These are phyloP conservation scores for Isoperla grammatica DNA, from an alignment of 2,888 invertebrate species.

Conservation along the genomic window DNA sequence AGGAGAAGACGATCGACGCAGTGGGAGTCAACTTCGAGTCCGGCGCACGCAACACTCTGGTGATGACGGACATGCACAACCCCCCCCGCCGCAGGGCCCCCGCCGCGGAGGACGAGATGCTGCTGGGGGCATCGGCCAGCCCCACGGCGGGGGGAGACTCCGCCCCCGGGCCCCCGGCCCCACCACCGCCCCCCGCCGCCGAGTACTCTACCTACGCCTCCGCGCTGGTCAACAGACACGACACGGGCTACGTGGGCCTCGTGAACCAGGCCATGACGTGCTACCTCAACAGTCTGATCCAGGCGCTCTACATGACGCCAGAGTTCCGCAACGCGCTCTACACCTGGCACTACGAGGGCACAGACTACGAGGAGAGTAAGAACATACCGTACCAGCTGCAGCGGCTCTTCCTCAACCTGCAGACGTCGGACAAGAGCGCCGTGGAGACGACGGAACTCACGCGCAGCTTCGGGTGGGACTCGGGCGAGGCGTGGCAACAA, in stretches of 20 bases:
- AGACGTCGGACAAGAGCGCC: conserved; percentile 72
- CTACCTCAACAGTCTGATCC: conserved; percentile 81
- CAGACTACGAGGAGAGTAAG: conserved; percentile 56
- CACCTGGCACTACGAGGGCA: conserved; percentile 70
- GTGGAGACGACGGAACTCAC: conserved; percentile 85
- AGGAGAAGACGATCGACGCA: conserved; percentile 45
- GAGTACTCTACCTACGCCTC: conserved; percentile 21
- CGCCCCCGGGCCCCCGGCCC: conserved; percentile 28
- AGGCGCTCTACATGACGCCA: conserved; percentile 86
- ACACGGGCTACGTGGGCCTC: conserved; percentile 64
- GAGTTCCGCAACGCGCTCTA: conserved; percentile 86
- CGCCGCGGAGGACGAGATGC: conserved; percentile 43
- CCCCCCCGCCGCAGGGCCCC: conserved; percentile 37
- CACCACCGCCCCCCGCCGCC: conserved; percentile 29
- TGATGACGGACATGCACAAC: conserved; percentile 40
- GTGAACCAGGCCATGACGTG: conserved; percentile 92
- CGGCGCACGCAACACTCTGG: conserved; percentile 40
- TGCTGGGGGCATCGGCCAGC: conserved; percentile 46
- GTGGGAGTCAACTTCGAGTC: conserved; percentile 43
- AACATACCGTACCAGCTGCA: conserved; percentile 84
- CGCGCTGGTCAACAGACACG: conserved; percentile 39
- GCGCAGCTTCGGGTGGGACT: conserved; percentile 85
- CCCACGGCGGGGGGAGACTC: conserved; percentile 37
- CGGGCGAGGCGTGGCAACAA: conserved; percentile 85
- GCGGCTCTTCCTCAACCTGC: conserved; percentile 75